Conservation (phyloP, 2,797 vertebrate species). For the Argentina silus region DNA sequence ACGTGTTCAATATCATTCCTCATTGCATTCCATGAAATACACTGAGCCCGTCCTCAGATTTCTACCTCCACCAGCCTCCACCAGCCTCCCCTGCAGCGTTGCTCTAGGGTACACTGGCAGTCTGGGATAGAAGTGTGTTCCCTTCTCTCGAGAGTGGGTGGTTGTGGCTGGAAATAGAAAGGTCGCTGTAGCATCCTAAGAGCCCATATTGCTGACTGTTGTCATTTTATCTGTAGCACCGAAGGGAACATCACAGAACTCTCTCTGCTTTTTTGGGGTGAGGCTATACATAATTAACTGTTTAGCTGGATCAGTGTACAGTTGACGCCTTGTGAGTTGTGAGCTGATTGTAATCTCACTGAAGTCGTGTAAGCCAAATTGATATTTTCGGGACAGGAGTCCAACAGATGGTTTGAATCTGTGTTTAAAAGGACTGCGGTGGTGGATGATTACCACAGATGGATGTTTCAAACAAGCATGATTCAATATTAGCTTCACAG, state of each 20-base stretch:
- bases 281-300: conserved; percentile 34
- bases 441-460: not conserved
- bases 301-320: conserved; percentile 29
- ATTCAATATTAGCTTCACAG: not conserved
- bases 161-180: conserved; percentile 65
- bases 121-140: conserved; percentile 38
- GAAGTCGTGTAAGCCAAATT: conserved; percentile 28
- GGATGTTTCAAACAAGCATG: not conserved
- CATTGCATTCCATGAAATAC: too few species aligned
- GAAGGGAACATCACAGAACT: conserved; percentile 22
- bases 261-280: conserved; percentile 30
- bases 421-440: not conserved
- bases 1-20: too few species aligned
- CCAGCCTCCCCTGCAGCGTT: too few species aligned
- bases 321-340: not conserved
- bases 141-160: conserved; percentile 47
- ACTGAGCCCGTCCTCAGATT: too few species aligned
- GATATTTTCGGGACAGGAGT: not conserved
- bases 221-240: conserved; percentile 33
- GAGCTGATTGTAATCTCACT: not conserved
- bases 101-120: not conserved
- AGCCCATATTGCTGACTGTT: conserved; percentile 58
- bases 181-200: conserved; percentile 43
- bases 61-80: too few species aligned
- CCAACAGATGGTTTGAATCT: conserved; percentile 31